phyloP scores from a whole-genome alignment of 2,888 invertebrate species.

The Orthonychiurus folsomi region DNA sequence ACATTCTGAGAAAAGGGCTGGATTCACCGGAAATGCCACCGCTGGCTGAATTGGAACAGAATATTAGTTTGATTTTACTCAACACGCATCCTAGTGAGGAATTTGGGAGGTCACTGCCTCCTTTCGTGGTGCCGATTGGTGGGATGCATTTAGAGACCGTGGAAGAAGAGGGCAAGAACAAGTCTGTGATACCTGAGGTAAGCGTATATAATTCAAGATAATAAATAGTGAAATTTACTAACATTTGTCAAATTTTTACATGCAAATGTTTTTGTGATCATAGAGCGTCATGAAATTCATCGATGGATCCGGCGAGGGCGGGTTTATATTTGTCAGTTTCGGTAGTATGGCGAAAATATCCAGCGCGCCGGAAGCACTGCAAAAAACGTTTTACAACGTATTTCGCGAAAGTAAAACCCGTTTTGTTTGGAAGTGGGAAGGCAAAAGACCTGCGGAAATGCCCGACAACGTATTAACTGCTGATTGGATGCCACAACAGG shows the following conservation, averaged over 20 bases:
- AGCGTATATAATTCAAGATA: neutral
- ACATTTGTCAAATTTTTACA: neutral
- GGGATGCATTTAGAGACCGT: constrained; percentile 24
- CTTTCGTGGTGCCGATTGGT: constrained; percentile 18
- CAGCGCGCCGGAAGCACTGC: constrained; percentile 21
- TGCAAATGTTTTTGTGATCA: neutral
- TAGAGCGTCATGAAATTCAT: constrained; percentile 34
- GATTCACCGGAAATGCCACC: constrained; percentile 19
- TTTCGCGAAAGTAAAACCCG: constrained; percentile 14
- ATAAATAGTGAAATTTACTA: neutral
- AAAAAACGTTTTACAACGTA: constrained; percentile 15
- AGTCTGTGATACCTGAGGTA: neutral
- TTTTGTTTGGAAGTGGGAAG: constrained; percentile 31
- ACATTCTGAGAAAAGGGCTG: constrained; percentile 15
- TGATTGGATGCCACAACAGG: constrained; percentile 31
- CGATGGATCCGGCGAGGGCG: constrained; percentile 23
- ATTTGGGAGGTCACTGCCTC: constrained; percentile 22
- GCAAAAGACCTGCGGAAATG: constrained; percentile 20
- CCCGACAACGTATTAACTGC: constrained; percentile 23
- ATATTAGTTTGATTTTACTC: constrained; percentile 26
- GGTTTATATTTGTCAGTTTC: constrained; percentile 36
- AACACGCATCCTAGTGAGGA: constrained; percentile 33
- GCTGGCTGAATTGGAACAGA: constrained; percentile 21
- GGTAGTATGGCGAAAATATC: constrained; percentile 33
- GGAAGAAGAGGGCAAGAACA: neutral